phyloP scores from a whole-genome alignment of 2,888 invertebrate genomes.

The Apamea monoglypha region DNA sequence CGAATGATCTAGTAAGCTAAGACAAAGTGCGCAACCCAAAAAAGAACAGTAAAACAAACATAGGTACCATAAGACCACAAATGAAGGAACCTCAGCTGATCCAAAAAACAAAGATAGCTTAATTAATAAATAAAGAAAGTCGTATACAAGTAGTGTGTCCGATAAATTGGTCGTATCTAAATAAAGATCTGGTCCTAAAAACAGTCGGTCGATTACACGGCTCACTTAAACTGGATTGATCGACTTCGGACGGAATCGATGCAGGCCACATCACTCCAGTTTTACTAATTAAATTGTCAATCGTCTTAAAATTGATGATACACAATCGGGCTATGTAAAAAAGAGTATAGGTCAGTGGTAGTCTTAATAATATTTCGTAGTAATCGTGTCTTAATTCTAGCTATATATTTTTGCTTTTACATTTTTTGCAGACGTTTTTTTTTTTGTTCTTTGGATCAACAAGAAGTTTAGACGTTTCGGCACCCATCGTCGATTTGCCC shows the following conservation, averaged over 20 bases:
- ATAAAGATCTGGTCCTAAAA: constrained; percentile 56
- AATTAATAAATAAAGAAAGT: constrained; percentile 52
- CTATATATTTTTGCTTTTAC: neutral
- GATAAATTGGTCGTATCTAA: constrained; percentile 57
- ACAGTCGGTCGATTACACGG: constrained; percentile 48
- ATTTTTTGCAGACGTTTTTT: neutral
- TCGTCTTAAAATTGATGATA: constrained; percentile 48
- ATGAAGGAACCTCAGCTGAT: neutral
- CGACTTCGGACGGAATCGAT: constrained; percentile 14
- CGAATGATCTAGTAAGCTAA: neutral
- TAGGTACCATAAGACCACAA: neutral
- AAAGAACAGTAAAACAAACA: neutral
- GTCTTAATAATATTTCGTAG: neutral
- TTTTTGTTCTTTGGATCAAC: neutral
- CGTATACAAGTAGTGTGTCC: constrained; percentile 8
- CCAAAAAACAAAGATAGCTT: constrained; percentile 30
- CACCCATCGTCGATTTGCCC: neutral
- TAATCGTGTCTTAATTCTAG: neutral
- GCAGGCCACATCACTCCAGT: constrained; percentile 50
- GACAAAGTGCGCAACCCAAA: neutral
- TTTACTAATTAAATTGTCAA: constrained; percentile 63
- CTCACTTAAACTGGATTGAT: constrained; percentile 50
- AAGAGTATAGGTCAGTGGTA: neutral
- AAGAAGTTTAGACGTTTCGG: neutral
- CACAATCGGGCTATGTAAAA: constrained; percentile 25